Evolutionary conservation across 2,888 invertebrate species (phyloP), one percentile per base, ranked within the genome.

Genomic region (Acleris cristana): DNA sequence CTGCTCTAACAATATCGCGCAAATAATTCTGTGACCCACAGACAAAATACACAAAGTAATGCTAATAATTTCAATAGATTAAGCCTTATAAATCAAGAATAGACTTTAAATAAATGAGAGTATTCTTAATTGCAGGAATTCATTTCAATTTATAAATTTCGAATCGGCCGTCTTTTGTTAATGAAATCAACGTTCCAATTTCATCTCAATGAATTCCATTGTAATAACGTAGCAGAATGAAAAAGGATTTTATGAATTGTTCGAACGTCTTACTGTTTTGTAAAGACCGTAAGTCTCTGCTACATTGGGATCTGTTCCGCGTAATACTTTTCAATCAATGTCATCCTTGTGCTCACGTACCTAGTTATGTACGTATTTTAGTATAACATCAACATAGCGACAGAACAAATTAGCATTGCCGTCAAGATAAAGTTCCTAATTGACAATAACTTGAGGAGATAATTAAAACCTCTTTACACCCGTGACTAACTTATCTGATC

Each of bases 111-210:
- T 58, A 45, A 49, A 52, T 56, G 55, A 56, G 30, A 53, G 48
- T 52, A 48, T 34, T 34, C 23, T 49, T 57, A 23, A 62, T 63
- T 67, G 53, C 58, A 3, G 26, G 14, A 40, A 54, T 67, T 67
- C 49, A 58, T 67, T 67, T 63, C 67, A 67, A 58, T 62, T 53
- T 58, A 57, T 21, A 53, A 53, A 57, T 53, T 62, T 66, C 40
- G 26, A 58, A 53, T 57, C 63, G 34, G n/a, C 18, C 48, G 26
- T 53, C 48, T 45, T 40, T 58, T 67, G 34, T 57, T 48, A 67
- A 58, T 58, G 56, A 67, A 67, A 62, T 62, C 57, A 62, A 34
- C 45, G 45, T 45, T 26, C 52, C 14, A 57, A 57, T 57, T 61
- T 30, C 51, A 48, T 19, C 23, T 48, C 19, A 53, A 57, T 48